Evolutionary conservation across 1,140 invertebrate genomes (phyloP).

Genomic region (Lepidostoma basale): DNA sequence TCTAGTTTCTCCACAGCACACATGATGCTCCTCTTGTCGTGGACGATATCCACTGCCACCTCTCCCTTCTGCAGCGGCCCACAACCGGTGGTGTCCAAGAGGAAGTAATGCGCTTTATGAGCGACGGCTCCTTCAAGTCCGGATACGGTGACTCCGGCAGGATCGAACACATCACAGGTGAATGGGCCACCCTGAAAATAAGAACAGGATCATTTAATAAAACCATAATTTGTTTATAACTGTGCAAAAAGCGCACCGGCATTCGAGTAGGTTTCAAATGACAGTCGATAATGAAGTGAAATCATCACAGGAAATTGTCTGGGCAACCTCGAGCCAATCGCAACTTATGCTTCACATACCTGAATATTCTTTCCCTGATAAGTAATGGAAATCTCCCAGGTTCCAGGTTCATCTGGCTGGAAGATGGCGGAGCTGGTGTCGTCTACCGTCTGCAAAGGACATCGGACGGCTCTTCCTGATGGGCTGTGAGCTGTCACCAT

Average conservation of each 20-base stretch:
- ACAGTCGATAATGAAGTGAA: too few species aligned
- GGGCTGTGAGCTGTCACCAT: constrained; percentile 89
- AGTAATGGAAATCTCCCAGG: constrained; percentile 94
- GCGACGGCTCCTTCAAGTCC: constrained; percentile 79
- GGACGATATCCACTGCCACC: constrained; percentile 86
- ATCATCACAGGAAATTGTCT: too few species aligned
- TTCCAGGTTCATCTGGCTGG: constrained; percentile 94
- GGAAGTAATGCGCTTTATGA: constrained; percentile 78
- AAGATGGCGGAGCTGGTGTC: constrained; percentile 92
- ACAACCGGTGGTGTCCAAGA: constrained; percentile 74
- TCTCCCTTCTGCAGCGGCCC: constrained; percentile 76
- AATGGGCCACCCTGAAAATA: constrained; percentile 85
- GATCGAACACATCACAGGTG: constrained; percentile 96
- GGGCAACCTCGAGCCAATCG: too few species aligned
- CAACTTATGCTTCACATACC: too few species aligned
- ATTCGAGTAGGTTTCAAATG: too few species aligned
- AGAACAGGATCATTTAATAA: background rate
- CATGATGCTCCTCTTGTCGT: constrained; percentile 82
- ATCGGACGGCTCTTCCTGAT: constrained; percentile 75
- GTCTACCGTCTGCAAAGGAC: constrained; percentile 76
- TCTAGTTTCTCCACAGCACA: constrained; percentile 84
- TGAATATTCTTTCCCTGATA: constrained; percentile 96
- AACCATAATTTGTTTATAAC: background rate
- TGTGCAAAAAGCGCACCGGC: background rate
- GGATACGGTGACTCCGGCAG: constrained; percentile 82